These are phyloP conservation scores for Laticauda laticaudata DNA, from an alignment of 2,113 vertebrate species.

Conservation along the genomic window DNA sequence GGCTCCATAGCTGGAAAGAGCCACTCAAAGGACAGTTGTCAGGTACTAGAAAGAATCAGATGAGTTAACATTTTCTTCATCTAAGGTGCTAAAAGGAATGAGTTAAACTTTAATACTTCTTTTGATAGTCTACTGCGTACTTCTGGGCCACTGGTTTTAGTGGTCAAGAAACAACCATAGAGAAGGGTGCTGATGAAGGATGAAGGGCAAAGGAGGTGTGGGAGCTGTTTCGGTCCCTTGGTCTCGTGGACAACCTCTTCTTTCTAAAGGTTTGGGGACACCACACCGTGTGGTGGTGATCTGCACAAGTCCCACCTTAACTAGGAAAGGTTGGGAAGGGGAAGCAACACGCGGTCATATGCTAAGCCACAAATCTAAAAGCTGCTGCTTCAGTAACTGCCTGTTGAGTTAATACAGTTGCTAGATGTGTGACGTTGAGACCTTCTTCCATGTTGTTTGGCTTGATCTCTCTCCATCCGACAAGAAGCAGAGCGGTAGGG, in stretches of 20 bases:
- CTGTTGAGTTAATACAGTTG: background rate
- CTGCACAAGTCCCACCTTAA: background rate
- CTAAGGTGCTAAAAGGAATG: background rate
- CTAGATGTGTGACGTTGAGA: background rate
- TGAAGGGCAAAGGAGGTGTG: background rate
- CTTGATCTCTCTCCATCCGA: background rate
- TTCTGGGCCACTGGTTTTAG: background rate
- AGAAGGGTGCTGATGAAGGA: background rate
- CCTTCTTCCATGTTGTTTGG: background rate
- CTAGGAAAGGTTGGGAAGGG: background rate
- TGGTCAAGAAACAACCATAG: background rate
- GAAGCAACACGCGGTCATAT: background rate
- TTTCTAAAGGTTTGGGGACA: background rate
- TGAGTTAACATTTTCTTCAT: background rate
- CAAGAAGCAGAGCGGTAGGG: background rate
- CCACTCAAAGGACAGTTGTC: background rate
- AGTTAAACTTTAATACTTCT: background rate
- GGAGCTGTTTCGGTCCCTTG: background rate
- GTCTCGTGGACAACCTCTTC: background rate
- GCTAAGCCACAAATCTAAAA: background rate
- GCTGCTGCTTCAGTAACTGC: background rate
- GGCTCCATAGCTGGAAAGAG: background rate
- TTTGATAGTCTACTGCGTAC: background rate
- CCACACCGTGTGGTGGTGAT: background rate
- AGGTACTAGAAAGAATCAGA: background rate